phyloP scores from a whole-genome alignment of 1,140 invertebrate genomes.

The Glomeris maerens region DNA sequence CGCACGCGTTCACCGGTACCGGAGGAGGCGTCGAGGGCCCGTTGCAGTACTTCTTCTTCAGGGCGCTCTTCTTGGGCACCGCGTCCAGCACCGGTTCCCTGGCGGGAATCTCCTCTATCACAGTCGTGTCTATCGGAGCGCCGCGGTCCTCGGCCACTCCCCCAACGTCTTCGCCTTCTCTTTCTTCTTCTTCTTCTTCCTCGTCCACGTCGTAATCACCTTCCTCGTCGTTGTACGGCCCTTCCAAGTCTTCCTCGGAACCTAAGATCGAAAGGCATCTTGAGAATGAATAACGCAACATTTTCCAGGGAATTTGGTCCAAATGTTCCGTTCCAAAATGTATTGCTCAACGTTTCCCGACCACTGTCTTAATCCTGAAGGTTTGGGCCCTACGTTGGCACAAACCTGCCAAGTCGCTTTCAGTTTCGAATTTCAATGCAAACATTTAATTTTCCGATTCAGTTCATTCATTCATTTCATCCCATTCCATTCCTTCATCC shows the following conservation, averaged over 20 bases:
- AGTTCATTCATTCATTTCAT: too few species aligned
- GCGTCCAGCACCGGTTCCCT: slow-evolving; percentile 71
- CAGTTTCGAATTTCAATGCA: too few species aligned
- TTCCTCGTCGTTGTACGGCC: background rate
- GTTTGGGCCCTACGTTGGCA: too few species aligned
- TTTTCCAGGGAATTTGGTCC: too few species aligned
- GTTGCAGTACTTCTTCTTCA: slow-evolving; percentile 57
- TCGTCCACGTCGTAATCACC: slow-evolving; percentile 11
- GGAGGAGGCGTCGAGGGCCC: slow-evolving; percentile 21
- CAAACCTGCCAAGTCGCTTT: too few species aligned
- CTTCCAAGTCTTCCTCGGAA: slow-evolving; percentile 9
- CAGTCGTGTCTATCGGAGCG: slow-evolving; percentile 51
- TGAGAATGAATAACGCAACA: too few species aligned
- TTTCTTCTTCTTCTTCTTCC: slow-evolving; percentile 9
- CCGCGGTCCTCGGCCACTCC: background rate
- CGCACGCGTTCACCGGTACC: slow-evolving; percentile 32
- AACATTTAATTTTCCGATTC: too few species aligned
- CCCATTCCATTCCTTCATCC: too few species aligned
- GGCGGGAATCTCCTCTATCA: slow-evolving; percentile 75
- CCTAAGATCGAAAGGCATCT: slow-evolving; percentile 33
- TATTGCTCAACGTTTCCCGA: too few species aligned
- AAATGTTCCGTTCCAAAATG: too few species aligned
- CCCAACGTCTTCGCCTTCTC: slow-evolving; percentile 1
- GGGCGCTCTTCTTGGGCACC: slow-evolving; percentile 75
- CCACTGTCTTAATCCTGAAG: too few species aligned